Evolutionary conservation across 2,113 vertebrate genomes (phyloP).

Genomic region (Megaleporinus macrocephalus): DNA sequence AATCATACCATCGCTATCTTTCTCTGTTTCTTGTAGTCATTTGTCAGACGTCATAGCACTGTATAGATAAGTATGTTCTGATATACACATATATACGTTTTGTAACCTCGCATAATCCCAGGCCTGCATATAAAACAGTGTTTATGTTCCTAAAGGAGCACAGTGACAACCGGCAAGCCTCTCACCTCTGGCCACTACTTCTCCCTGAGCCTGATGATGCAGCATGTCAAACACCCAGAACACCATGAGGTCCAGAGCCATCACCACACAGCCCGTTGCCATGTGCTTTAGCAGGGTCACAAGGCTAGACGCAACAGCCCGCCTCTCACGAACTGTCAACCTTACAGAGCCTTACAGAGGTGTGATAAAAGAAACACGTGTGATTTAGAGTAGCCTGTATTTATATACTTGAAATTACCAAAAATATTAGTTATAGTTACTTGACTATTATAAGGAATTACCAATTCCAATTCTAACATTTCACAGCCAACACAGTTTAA

Average conservation of each 20-base stretch:
- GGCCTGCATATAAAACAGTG: background rate
- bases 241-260: conserved; percentile 83
- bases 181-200: conserved; percentile 80
- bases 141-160: background rate
- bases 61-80: no score
- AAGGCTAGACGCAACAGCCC: conserved; percentile 51
- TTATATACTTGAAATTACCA: no score
- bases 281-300: conserved; percentile 71
- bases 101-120: background rate
- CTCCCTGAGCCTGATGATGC: conserved; percentile 77
- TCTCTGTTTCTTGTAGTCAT: no score
- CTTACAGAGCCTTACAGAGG: conserved; percentile 66
- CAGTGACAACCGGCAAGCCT: background rate
- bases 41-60: no score
- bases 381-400: background rate
- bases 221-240: conserved; percentile 91
- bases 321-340: conserved; percentile 70
- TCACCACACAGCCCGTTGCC: conserved; percentile 71
- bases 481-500: no score
- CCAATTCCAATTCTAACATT: no score
- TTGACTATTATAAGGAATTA: no score
- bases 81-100: no score
- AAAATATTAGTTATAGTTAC: no score
- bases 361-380: background rate
- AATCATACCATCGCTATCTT: no score